phyloP scores from a whole-genome alignment of 2,888 invertebrate species.

The Ormyrus rosae region DNA sequence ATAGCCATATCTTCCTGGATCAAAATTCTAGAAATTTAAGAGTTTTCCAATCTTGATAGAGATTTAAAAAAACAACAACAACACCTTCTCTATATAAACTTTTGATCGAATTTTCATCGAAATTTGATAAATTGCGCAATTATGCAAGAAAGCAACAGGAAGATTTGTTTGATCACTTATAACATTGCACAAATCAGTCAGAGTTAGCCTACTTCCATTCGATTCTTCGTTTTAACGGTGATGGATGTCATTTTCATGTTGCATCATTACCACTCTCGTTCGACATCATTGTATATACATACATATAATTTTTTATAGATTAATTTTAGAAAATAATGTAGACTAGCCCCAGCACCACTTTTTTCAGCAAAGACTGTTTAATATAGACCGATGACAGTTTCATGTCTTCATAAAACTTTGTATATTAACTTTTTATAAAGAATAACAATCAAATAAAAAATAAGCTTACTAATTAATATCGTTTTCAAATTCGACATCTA shows the following conservation, averaged over 20 bases:
- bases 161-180: conserved; percentile 23
- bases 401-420: no score
- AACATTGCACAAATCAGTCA: conserved; percentile 1
- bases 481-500: no score
- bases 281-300: conserved; percentile 26
- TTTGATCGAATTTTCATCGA: no score
- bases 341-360: conserved; percentile 36
- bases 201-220: background rate
- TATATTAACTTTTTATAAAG: no score
- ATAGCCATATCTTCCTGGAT: conserved; percentile 13
- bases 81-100: no score
- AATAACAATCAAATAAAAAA: no score
- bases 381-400: no score
- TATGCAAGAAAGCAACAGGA: conserved; percentile 16
- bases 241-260: conserved; percentile 21
- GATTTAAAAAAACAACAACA: no score
- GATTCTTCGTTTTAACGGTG: background rate
- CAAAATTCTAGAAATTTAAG: background rate
- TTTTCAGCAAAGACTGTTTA: background rate
- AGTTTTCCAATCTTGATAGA: no score
- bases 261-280: background rate
- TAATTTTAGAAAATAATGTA: conserved; percentile 37
- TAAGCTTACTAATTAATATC: no score
- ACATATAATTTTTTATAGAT: conserved; percentile 17
- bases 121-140: background rate